Evolutionary conservation across 2,797 vertebrate genomes (phyloP), one percentile per base, ranked within the genome.

Genomic region (Lithobates pipiens): DNA sequence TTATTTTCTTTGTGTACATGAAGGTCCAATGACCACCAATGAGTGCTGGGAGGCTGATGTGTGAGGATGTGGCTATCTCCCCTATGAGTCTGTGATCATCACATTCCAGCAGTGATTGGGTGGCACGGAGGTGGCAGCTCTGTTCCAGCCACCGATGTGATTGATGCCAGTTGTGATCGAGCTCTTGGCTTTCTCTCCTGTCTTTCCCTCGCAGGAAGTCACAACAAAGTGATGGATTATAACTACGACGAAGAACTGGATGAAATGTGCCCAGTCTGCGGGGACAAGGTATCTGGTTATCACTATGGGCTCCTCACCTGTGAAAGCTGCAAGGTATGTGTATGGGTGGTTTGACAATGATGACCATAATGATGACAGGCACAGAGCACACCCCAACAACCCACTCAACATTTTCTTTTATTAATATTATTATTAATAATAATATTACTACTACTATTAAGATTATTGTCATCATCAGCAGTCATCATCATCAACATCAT

Each of bases 271-370:
- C 98, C 98, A 2, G 98, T 99, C 88, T 99, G 98, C 85, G 98
- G 98, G 92, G 98, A 99, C 93, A 99, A 99, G 93, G 98, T 99
- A 88, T 99, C 98, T 79, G 98, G 98, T 27, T 99, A 99, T 92
- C 98, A 99, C 91, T 99, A 99, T 46, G 98, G 98, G 89, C 97
- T 99, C 46, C 96, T 99, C 91, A 99, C 98, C 93, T 99, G 98
- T 89, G 98, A 99, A 92, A 99, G 98, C 91, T 99, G 98, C 96
- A 99, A 99, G 98, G 98, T 99, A 91, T 5, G 50, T 54, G 50
- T 5, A 54, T 18, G 13, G 50, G 15, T 54, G 18, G 50, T 18
- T 1, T 54, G 50, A 54, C 15, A 3, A 46, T 46, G 44, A 10
- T 9, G 39, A 39, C 10, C 5, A 39, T 1, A 6, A 39, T 46